Percentiles rank a stretch among this genome's conserved stretches.
phyloP scores from a whole-genome alignment of 2,888 invertebrate species.

The Anticlea derivata region DNA sequence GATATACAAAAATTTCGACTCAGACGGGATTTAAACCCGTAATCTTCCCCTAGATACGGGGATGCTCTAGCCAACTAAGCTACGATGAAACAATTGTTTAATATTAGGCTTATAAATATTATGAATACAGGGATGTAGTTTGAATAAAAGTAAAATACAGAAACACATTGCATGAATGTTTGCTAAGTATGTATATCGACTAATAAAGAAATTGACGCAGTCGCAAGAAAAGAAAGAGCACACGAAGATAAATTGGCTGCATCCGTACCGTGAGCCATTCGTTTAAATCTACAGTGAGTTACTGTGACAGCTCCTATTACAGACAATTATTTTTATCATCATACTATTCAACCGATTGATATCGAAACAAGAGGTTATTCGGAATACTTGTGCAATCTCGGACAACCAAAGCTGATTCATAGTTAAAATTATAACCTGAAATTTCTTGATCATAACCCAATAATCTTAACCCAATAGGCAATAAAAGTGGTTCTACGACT shows the following conservation, averaged over 20 bases:
- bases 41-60: no score
- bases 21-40: no score
- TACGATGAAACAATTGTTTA: no score
- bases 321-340: slow-evolving; percentile 48
- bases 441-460: no score
- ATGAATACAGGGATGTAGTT: no score
- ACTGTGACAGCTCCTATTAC: slow-evolving; percentile 53
- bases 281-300: slow-evolving; percentile 51
- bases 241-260: slow-evolving; percentile 58
- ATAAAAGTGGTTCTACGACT: no score
- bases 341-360: slow-evolving; percentile 32
- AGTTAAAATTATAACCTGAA: no score
- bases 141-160: no score
- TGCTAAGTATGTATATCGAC: not conserved
- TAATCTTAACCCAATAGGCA: no score
- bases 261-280: slow-evolving; percentile 56
- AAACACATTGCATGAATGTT: not conserved
- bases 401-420: not conserved
- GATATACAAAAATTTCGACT: no score
- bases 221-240: slow-evolving; percentile 33
- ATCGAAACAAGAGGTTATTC: slow-evolving; percentile 4
- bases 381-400: not conserved
- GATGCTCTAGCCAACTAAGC: no score
- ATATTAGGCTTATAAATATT: no score
- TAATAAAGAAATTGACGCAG: slow-evolving; percentile 29